These are phyloP conservation scores for Colossoma macropomum DNA, from an alignment of 2,113 vertebrate species.

Conservation along the genomic window DNA sequence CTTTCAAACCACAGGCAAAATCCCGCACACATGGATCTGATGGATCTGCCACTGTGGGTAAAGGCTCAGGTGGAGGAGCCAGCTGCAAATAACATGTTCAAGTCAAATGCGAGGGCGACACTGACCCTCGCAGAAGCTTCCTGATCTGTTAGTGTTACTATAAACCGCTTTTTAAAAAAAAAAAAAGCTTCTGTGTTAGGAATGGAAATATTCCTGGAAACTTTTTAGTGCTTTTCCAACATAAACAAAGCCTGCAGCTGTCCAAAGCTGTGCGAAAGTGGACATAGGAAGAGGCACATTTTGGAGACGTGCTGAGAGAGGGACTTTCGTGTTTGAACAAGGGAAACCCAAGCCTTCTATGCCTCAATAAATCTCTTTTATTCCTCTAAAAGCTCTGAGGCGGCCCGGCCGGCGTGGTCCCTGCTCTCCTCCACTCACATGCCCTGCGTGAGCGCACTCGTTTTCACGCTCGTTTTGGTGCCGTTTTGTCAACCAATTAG, in stretches of 20 bases:
- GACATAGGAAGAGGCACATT: constrained; percentile 63
- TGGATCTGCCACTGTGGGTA: neutral
- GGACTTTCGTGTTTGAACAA: constrained; percentile 63
- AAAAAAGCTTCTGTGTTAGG: constrained; percentile 60
- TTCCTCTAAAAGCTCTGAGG: constrained; percentile 54
- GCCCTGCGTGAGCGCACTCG: constrained; percentile 41
- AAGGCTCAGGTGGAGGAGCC: constrained; percentile 10
- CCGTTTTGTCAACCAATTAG: constrained; percentile 51
- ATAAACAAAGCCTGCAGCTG: constrained; percentile 67
- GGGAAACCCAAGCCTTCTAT: constrained; percentile 48
- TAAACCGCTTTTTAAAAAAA: constrained; percentile 63
- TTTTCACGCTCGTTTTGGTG: constrained; percentile 48
- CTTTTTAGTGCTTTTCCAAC: constrained; percentile 57
- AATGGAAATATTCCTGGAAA: constrained; percentile 66
- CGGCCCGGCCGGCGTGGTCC: constrained; percentile 2
- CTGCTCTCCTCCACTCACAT: constrained; percentile 33
- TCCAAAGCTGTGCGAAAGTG: constrained; percentile 64
- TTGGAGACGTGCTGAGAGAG: constrained; percentile 51
- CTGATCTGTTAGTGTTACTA: constrained; percentile 56
- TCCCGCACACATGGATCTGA: neutral
- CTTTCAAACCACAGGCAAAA: neutral
- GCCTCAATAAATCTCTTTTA: constrained; percentile 64
- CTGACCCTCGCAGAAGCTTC: constrained; percentile 46
- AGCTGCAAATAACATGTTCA: constrained; percentile 28
- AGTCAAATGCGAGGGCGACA: constrained; percentile 22